These are phyloP conservation scores for Calosoma granatense DNA, from an alignment of 1,140 invertebrate genomes.

Conservation along the genomic window DNA sequence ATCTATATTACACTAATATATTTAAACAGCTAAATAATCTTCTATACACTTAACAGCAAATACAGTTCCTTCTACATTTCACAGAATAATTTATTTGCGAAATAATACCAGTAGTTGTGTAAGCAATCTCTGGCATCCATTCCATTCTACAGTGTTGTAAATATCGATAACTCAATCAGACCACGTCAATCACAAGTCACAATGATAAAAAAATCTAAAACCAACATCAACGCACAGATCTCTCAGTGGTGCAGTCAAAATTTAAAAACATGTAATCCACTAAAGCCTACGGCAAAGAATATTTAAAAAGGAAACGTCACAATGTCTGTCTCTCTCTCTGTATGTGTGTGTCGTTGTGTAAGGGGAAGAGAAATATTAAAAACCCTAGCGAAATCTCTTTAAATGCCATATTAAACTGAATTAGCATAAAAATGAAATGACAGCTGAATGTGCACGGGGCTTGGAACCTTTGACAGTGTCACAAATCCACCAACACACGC, in stretches of 20 bases:
- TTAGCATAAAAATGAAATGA: constrained; percentile 5
- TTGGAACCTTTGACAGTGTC: background rate
- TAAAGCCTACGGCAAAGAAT: constrained; percentile 1
- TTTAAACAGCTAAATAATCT: too few species aligned
- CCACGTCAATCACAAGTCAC: background rate
- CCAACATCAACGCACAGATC: too few species aligned
- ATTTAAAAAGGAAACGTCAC: constrained; percentile 1
- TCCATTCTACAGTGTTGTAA: too few species aligned
- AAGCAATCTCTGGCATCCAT: too few species aligned
- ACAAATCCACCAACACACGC: too few species aligned
- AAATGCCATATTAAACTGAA: constrained; percentile 2
- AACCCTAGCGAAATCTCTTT: background rate
- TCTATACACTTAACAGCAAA: too few species aligned
- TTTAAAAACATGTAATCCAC: background rate
- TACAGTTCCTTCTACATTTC: too few species aligned
- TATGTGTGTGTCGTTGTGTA: background rate
- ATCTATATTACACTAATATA: too few species aligned
- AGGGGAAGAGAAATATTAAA: constrained; percentile 7
- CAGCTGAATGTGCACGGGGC: background rate
- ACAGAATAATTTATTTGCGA: too few species aligned
- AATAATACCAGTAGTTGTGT: too few species aligned
- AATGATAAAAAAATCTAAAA: background rate
- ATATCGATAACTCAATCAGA: background rate
- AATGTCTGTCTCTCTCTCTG: too few species aligned
- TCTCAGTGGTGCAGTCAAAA: too few species aligned